Evolutionary conservation across 2,113 vertebrate genomes (phyloP), one percentile per base, ranked within the genome.

Genomic region (Psammodynastes pulverulentus): DNA sequence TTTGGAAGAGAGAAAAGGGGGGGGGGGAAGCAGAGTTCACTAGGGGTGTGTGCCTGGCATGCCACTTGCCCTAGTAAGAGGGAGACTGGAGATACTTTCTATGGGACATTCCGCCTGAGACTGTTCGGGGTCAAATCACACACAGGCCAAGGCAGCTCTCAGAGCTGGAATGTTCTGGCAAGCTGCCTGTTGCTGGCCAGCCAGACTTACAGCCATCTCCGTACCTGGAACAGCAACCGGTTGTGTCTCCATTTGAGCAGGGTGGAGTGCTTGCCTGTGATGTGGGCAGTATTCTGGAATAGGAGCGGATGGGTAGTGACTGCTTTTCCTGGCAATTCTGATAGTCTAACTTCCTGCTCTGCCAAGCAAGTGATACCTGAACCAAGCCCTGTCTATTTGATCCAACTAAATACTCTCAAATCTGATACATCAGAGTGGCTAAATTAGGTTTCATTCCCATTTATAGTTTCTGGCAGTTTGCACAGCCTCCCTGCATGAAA

Each of bases 81-180:
- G 21, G 29, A 24, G 29, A 4, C 58, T 2, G 29, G 45, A 79
- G 43, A 53, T 58, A 13, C 43, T n/a, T 3, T 67, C 48, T 84
- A 24, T 8, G 5, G 34, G 48, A 62, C 24, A 62, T 34, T n/a
- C 24, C 6, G 34, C 39, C 43, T 51, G 52, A 24, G 34, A 21
- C 34, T 88, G 48, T 19, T 51, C 21, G 46, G 39, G 93, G 84
- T 92, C 62, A 93, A 91, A 87, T 85, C 49, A 1, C 34, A 79
- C 72, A 39, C 0, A 12, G 93, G 94, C 86, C 89, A 91, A 90
- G 88, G 45, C 24, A 89, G 93, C 89, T 79, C 45, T 0, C 84
- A 15, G 0, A 92, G 88, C 92, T 95, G 95, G 95, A 96, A 97
- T 96, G 96, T 95, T 92, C 94, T 97, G 96, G 95, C 96, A 94